Base-by-base conservation (phyloP, 2,113 vertebrate genomes). In the Pachyramphus minor region DNA sequence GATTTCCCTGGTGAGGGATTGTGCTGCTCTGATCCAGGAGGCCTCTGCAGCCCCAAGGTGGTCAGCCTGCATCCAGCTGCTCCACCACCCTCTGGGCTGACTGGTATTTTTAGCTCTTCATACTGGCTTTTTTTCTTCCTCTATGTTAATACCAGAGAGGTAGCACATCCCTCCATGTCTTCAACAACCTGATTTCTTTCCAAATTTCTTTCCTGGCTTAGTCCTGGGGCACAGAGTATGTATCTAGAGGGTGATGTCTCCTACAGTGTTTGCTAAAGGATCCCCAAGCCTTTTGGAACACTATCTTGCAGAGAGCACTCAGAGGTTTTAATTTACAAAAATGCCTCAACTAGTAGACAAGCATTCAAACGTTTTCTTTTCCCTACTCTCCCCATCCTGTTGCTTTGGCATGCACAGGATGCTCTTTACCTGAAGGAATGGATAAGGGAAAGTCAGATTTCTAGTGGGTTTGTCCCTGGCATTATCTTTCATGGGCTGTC, bases 341-440 rank as follows among this genome's bases (percentile, higher is more conserved):
- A 9, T 62, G 25, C 14, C 11, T 35, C 19, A 33, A 50, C 14
- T 28, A 66, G 44, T 5, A 53, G 49, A 55, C 44, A 68, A 33
- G 7, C 15, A 30, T 44, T 53, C 8, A 9, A 0, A 0, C 25
- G 21, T 67, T 79, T 78, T 12, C 3, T 44, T 64, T 55, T 63
- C 8, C 9, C 10, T 24, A 8, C 49, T 20, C 11, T 3, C 47
- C 47, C 18, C 19, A 8, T 52, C 8, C 28, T 44, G 3, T 50
- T 78, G 28, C 8, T 84, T 47, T 42, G 56, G 15, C 8, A 30
- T 50, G 20, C 22, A 66, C 5, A 64, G 5, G 50, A 44, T 41
- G 14, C 2, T 47, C 14, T 41, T 72, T 81, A 19, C 8, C 55
- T 50, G 28, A 45, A 86, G 28, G 13, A 2, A 3, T 21, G 19